Evolutionary conservation across 2,888 invertebrate species (phyloP), one percentile per base, ranked within the genome.

Genomic region (Apoda limacodes): DNA sequence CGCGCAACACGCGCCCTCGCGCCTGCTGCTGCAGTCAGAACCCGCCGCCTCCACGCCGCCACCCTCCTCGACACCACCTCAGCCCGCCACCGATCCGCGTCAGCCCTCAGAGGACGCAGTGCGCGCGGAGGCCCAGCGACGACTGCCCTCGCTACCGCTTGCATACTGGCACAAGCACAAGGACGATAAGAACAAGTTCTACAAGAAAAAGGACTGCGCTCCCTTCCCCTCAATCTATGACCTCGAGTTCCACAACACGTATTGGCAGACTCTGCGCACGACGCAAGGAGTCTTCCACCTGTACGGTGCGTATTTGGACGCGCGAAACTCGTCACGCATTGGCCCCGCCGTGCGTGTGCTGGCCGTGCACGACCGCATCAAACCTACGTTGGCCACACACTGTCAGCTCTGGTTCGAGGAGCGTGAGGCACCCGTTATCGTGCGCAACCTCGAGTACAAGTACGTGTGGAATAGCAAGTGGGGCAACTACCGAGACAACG

Each of bases 381-480:
- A 92, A 60, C 95, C 95, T 1, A 86, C 86, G 32, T 85, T 91
- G 13, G 85, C 85, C 48, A 93, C 92, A 5, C 90, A 87, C 67
- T 95, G 93, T 65, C 95, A 92, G 65, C 85, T 95, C 47, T 95
- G 93, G 95, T 95, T 90, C 72, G 91, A 92, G 48, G 89, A 88
- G 19, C 88, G 89, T 48, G 88, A 87, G 44, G 91, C 90, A 50
- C 93, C 94, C 1, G 89, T 89, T 14, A 85, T 92, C 13, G 87
- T 91, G 9, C 89, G 90, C 58, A 89, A 88, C 11, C 87, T 92
- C 47, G 94, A 94, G 68, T 95, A 95, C 76, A 94, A 94, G 63
- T 95, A 95, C 65, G 92, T 95, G 48, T 95, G 95, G 95, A 92
- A 93, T 65, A 88, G 88, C 50, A 93, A 93, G 67, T 95, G 95